These are phyloP conservation scores for Lepus europaeus DNA, from an alignment of 2,113 vertebrate species.

Conservation along the genomic window DNA sequence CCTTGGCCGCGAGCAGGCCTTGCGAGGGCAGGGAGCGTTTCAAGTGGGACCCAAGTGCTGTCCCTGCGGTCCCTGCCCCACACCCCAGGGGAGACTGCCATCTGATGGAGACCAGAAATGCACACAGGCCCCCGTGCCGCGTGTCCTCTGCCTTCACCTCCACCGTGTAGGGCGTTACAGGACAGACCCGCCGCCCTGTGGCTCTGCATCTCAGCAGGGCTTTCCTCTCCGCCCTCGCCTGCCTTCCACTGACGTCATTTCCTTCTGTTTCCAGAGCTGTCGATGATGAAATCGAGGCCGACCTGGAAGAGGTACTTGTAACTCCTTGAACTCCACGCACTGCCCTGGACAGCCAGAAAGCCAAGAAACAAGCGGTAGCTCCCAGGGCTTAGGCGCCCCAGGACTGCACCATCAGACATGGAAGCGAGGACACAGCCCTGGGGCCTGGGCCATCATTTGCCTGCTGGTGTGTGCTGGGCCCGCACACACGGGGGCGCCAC, in stretches of 20 bases:
- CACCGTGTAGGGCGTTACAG: not conserved
- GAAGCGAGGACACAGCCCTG: not conserved
- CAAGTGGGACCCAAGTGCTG: not conserved
- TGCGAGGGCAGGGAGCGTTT: not conserved
- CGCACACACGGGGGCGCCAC: accelerated
- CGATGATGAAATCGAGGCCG: slow-evolving; percentile 89
- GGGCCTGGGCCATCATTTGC: not conserved
- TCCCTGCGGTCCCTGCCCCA: no score
- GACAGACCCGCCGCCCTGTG: not conserved
- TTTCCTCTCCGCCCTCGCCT: not conserved
- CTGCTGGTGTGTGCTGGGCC: not conserved
- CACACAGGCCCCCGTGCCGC: not conserved
- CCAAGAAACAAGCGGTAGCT: not conserved
- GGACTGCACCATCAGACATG: not conserved
- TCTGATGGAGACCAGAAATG: not conserved
- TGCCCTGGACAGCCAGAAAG: not conserved
- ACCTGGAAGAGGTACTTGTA: slow-evolving; percentile 87
- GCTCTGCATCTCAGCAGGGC: no score
- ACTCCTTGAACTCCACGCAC: not conserved
- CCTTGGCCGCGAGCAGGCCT: no score
- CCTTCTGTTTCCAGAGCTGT: slow-evolving; percentile 86
- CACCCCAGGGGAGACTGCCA: accelerated
- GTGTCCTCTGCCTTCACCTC: not conserved
- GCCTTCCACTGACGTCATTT: slow-evolving; percentile 18
- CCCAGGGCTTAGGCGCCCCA: not conserved